Base-by-base conservation (phyloP, 2,113 vertebrate genomes). In the Corythornis madagascariensis region DNA sequence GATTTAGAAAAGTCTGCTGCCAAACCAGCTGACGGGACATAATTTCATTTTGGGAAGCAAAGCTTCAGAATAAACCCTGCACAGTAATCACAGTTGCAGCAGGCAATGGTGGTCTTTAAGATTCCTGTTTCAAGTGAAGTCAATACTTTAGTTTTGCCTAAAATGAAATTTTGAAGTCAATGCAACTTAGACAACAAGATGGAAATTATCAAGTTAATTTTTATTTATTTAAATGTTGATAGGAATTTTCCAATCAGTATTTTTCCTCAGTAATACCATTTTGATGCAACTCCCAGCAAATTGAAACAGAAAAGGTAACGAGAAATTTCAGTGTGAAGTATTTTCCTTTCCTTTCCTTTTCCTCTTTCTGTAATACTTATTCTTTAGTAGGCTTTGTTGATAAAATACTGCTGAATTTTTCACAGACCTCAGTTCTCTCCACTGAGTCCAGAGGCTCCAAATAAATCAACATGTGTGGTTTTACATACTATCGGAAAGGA, bases 331-430 rank as follows among this genome's bases (percentile, higher is more conserved):
- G 20, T 35, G 7, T 35, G 35, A 35, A 35, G 35, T 35, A 35
- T 35, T 15, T 56, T 31, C 57, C 0, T 45, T 43, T 31, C 3
- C 0, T 43, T 56, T 45, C 0, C 40, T 57, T 71, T 21, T 38
- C 26, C 43, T 9, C 12, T 88, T 80, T 81, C 9, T 40, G 12
- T 33, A 67, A 53, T n/a, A 66, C 59, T 83, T 91, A 53, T 77
- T 88, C 24, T 77, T 72, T n/a, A 57, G 35, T 65, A 71, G 20
- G 17, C 35, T 86, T 90, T 57, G 13, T 55, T 83, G 15, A 16
- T 69, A 63, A 67, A 88, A 81, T 25, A 16, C 10, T 2, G 21
- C 31, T 86, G 60, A 70, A 67, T 78, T 90, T 90, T 93, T 94
- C 63, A 76, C 55, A 38, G 13, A 47, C 8, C 40, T 90, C 48